Percentiles rank a stretch among this genome's conserved stretches.
phyloP scores from a whole-genome alignment of 2,113 vertebrate species.

The Carollia perspicillata region DNA sequence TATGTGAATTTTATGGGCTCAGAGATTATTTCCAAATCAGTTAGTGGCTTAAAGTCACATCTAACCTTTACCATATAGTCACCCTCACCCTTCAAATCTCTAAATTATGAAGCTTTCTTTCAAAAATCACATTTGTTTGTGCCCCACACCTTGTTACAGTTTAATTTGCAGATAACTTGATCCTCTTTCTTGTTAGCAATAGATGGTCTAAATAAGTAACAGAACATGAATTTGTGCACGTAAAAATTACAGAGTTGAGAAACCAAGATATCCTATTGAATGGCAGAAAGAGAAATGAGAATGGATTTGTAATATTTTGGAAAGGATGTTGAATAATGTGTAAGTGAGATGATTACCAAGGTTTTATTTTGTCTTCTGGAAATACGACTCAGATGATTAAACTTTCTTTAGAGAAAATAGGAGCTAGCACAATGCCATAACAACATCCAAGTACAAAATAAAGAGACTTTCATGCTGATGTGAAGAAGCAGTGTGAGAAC shows the following conservation, averaged over 20 bases:
- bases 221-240: not conserved
- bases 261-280: not conserved
- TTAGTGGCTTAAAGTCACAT: not conserved
- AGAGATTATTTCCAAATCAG: not conserved
- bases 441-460: not conserved
- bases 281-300: not conserved
- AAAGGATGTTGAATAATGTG: not conserved
- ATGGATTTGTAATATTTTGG: not conserved
- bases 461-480: not conserved
- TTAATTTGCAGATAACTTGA: not conserved
- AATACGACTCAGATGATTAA: not conserved
- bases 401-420: not conserved
- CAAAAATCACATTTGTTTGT: not conserved
- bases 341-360: not conserved
- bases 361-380: not conserved
- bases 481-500: not conserved
- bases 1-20: not conserved
- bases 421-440: not conserved
- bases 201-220: not conserved
- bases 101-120: not conserved
- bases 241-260: not conserved
- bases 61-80: not conserved
- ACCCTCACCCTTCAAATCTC: not conserved
- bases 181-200: not conserved
- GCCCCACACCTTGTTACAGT: not conserved